Conservation (phyloP, 2,113 vertebrate genomes). For the Ptilorrhoa leucosticta region DNA sequence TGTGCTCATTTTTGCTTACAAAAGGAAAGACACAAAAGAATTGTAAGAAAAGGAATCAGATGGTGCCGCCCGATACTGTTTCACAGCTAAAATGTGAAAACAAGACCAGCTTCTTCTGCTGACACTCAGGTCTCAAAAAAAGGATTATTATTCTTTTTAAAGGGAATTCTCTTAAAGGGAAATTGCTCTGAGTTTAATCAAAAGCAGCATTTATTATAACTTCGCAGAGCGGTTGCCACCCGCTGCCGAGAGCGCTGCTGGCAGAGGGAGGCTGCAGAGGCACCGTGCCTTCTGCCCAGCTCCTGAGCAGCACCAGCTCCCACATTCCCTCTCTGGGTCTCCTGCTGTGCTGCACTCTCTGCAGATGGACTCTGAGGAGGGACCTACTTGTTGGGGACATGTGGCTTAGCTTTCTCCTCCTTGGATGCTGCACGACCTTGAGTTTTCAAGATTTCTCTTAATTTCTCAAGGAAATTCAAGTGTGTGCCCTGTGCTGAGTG, state of each 20-base stretch:
- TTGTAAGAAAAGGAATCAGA: constrained; percentile 67
- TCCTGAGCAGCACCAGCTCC: background rate
- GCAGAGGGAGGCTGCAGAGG: background rate
- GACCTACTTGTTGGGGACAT: background rate
- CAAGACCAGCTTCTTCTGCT: constrained; percentile 33
- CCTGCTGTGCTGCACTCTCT: background rate
- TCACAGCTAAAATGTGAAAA: constrained; percentile 53
- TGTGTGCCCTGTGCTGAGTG: accelerated
- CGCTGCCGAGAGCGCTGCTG: accelerated
- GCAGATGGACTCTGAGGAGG: background rate
- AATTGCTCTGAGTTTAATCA: background rate
- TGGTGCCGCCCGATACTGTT: constrained; percentile 55
- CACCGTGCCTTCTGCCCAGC: accelerated
- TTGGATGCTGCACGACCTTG: background rate
- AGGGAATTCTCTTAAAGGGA: constrained; percentile 43
- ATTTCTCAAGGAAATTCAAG: background rate
- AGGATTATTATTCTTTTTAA: constrained; percentile 41
- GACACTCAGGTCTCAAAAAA: constrained; percentile 10
- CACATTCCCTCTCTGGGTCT: background rate
- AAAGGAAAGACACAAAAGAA: constrained; percentile 66
- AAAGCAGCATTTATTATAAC: background rate
- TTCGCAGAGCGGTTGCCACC: background rate
- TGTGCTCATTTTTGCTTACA: constrained; percentile 68
- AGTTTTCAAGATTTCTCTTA: background rate
- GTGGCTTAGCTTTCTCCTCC: background rate